Percentiles rank a stretch among this genome's conserved stretches.
Evolutionary conservation across 2,797 vertebrate species (phyloP).

Genomic region (Channa striata): DNA sequence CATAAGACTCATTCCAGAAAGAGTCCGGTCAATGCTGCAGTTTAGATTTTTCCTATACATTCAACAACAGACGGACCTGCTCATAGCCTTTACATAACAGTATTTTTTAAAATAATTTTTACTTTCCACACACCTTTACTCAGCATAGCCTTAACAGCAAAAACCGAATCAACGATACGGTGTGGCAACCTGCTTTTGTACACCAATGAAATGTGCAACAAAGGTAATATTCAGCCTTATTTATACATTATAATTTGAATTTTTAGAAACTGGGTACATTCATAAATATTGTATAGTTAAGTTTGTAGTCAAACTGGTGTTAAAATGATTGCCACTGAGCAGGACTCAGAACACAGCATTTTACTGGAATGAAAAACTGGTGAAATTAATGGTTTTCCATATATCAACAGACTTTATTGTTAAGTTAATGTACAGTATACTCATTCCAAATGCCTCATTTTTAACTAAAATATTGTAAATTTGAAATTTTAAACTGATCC

Average conservation of each 20-base stretch:
- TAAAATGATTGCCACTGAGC: slow-evolving; percentile 75
- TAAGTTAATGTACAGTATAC: slow-evolving; percentile 75
- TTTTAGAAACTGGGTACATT: slow-evolving; percentile 46
- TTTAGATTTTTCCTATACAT: slow-evolving; percentile 47
- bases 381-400: slow-evolving; percentile 41
- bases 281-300: slow-evolving; percentile 48
- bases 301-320: slow-evolving; percentile 58
- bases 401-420: slow-evolving; percentile 76
- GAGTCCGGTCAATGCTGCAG: slow-evolving; percentile 16
- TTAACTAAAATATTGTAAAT: slow-evolving; percentile 87
- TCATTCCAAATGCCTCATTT: slow-evolving; percentile 78
- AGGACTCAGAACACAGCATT: slow-evolving; percentile 77
- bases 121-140: slow-evolving; percentile 58
- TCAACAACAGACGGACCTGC: slow-evolving; percentile 72
- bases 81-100: slow-evolving; percentile 65
- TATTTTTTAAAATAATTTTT: slow-evolving; percentile 63
- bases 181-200: slow-evolving; percentile 42
- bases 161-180: slow-evolving; percentile 45
- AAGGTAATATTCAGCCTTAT: slow-evolving; percentile 55
- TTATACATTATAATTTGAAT: slow-evolving; percentile 52
- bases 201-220: slow-evolving; percentile 33
- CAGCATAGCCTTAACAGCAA: slow-evolving; percentile 77
- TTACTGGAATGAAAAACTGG: slow-evolving; percentile 32
- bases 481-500: slow-evolving; percentile 86
- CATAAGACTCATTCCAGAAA: neutral